phyloP scores from a whole-genome alignment of 2,888 invertebrate species.

The Syrista parreyssii region DNA sequence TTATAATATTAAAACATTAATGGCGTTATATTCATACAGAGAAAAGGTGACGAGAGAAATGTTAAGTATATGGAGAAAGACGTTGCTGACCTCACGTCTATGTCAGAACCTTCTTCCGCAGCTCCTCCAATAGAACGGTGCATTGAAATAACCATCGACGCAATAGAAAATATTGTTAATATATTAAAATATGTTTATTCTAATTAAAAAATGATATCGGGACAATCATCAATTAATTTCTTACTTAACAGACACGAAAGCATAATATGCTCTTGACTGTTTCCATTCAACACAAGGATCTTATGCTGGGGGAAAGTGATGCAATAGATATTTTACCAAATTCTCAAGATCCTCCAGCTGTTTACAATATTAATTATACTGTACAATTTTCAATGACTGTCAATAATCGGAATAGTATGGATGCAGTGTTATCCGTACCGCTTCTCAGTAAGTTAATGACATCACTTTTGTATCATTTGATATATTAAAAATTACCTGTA shows the following conservation, averaged over 20 bases:
- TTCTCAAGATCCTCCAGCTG: conserved; percentile 25
- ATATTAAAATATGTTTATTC: neutral
- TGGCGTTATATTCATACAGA: neutral
- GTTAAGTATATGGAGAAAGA: neutral
- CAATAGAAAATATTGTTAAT: conserved; percentile 51
- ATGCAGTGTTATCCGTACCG: conserved; percentile 41
- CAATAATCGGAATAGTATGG: conserved; percentile 26
- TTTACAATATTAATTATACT: conserved; percentile 34
- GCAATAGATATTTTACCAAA: conserved; percentile 31
- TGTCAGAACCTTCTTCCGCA: neutral
- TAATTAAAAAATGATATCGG: conserved; percentile 1
- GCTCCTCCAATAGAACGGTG: conserved; percentile 14
- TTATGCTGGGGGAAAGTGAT: conserved; percentile 42
- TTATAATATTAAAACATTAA: neutral
- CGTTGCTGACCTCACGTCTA: neutral
- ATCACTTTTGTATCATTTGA: neutral
- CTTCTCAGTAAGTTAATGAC: conserved; percentile 40
- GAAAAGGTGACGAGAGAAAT: neutral
- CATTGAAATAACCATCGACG: conserved; percentile 37
- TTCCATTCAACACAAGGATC: conserved; percentile 38
- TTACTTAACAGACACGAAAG: conserved; percentile 18
- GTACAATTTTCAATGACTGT: conserved; percentile 27
- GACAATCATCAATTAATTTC: neutral
- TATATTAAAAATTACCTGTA: conserved; percentile 9
- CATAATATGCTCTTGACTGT: conserved; percentile 32